Evolutionary conservation across 2,113 vertebrate species (phyloP), one percentile per base, ranked within the genome.

Genomic region (Manacus vitellinus): DNA sequence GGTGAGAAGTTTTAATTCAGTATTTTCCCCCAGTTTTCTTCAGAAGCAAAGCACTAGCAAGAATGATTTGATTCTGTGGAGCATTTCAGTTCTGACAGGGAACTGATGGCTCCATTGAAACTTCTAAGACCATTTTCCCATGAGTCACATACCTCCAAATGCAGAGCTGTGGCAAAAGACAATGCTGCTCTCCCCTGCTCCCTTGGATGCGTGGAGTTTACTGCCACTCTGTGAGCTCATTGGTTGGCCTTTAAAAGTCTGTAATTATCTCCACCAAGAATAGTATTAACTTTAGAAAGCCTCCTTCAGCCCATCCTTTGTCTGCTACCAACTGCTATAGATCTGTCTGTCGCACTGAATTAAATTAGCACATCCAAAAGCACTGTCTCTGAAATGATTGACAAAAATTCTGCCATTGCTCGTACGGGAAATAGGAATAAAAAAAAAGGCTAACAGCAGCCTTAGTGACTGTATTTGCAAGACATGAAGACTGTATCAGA

Each of bases 261-360:
- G 73, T 49, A 95, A 94, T 97, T 95, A 91, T 85, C 76, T 89
- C 44, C 84, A 94, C 77, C 77, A 96, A 87, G 77, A 95, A 91
- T 56, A 95, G 66, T 46, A 70, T 85, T 96, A 96, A 92, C 85
- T 90, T 95, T 55, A 83, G 75, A 88, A 95, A 96, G 44, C 51
- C 85, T 89, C 74, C 74, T 93, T 92, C 91, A 93, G 77, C 66
- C 84, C 79, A 52, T 75, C 66, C 56, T 82, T 96, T 89, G 85
- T 96, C 93, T 94, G 52, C 77, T 91, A 66, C 92, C 92, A 94
- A 77, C 77, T 96, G 87, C 84, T 91, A 91, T 82, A 85, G 87
- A 87, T 94, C 95, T 93, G 79, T 96, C 94, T 95, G 70, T 95
- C 84, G 89, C 62, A 43, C 33, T 58, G 74, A 91, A 91, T 94